These are phyloP conservation scores for Catocala fraxini DNA, from an alignment of 2,888 invertebrate species.

Conservation along the genomic window DNA sequence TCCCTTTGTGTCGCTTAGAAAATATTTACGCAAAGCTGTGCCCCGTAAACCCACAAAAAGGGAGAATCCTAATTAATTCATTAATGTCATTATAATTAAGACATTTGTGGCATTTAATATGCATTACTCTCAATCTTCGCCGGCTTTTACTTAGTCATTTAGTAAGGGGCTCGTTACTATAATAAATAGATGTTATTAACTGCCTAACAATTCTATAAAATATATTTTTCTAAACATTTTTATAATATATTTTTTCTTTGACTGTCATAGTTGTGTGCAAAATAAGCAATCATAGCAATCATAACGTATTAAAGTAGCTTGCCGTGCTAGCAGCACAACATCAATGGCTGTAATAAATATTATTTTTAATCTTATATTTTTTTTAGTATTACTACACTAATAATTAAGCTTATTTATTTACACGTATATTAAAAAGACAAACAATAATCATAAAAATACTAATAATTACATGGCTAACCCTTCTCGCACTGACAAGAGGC, in stretches of 20 bases:
- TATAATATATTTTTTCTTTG: not conserved
- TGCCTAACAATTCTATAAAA: not conserved
- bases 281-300: too few relatives aligned
- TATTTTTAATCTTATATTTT: too few relatives aligned
- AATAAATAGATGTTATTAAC: slow-evolving; percentile 11
- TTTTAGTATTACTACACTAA: too few relatives aligned
- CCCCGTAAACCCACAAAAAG: slow-evolving; percentile 67
- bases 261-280: too few relatives aligned
- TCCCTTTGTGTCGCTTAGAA: slow-evolving; percentile 74
- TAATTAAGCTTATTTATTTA: too few relatives aligned
- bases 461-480: too few relatives aligned
- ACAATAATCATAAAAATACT: too few relatives aligned
- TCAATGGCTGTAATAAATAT: too few relatives aligned
- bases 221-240: not conserved
- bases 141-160: slow-evolving; percentile 40
- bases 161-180: slow-evolving; percentile 25
- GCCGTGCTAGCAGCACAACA: too few relatives aligned
- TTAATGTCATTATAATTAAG: slow-evolving; percentile 77
- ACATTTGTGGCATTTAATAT: slow-evolving; percentile 70
- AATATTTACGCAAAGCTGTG: slow-evolving; percentile 77
- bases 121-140: slow-evolving; percentile 64
- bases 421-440: too few relatives aligned
- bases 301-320: too few relatives aligned
- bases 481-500: too few relatives aligned
- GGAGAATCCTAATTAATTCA: slow-evolving; percentile 78